Conservation (phyloP, 2,888 invertebrate genomes). For the Eurytoma californica region DNA sequence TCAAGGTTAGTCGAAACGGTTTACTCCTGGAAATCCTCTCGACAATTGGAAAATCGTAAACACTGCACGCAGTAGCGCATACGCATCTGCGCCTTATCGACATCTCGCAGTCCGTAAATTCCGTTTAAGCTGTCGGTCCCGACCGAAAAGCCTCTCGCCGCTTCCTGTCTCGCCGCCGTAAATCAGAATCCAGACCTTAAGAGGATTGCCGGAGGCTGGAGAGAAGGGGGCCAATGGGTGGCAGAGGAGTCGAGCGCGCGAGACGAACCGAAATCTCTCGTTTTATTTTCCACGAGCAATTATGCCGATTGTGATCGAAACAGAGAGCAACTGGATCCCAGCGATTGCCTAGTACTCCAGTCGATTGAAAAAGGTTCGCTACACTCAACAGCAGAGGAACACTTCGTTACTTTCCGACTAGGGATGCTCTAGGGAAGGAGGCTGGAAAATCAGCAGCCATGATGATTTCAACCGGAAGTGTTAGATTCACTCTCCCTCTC, state of each 20-base stretch:
- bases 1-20: no score
- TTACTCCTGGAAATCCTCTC: no score
- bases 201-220: conserved; percentile 15
- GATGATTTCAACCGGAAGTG: no score
- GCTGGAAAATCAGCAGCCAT: no score
- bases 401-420: no score
- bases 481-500: no score
- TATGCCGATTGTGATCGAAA: conserved; percentile 23
- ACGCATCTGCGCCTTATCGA: conserved; percentile 14
- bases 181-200: conserved; percentile 28
- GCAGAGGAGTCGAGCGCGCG: neutral
- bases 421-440: no score
- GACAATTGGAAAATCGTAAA: no score
- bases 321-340: conserved; percentile 4
- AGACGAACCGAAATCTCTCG: no score
- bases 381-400: no score
- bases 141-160: neutral
- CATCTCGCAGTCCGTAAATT: conserved; percentile 28
- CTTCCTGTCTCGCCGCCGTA: conserved; percentile 5
- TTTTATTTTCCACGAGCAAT: neutral
- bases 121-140: neutral
- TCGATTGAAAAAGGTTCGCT: conserved; percentile 12
- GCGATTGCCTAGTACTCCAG: neutral
- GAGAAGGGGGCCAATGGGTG: no score
- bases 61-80: neutral